Conservation (phyloP, 2,888 invertebrate genomes). For the Plagodis pulveraria region DNA sequence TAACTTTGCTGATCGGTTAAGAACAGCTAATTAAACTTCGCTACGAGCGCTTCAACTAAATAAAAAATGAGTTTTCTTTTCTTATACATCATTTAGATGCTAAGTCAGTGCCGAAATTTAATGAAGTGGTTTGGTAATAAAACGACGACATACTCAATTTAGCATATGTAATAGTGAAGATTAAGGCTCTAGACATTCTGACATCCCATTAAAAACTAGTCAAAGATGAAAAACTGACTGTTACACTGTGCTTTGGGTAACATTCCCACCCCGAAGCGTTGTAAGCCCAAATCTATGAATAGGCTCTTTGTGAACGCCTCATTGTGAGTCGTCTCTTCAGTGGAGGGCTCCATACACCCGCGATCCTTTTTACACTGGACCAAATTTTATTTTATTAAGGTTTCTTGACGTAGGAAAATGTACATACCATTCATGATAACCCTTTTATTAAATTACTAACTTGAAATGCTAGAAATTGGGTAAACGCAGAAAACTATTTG, state of each 20-base stretch:
- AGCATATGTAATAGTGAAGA: no score
- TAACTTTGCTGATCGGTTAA: no score
- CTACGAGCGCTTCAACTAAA: no score
- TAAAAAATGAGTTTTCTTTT: no score
- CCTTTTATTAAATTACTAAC: constrained; percentile 35
- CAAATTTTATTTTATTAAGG: constrained; percentile 51
- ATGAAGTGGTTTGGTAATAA: no score
- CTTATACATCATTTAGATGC: no score
- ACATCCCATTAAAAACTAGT: not conserved
- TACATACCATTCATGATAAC: constrained; percentile 32
- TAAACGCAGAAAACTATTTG: constrained; percentile 27
- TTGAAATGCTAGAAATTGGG: constrained; percentile 29
- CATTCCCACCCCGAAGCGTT: constrained; percentile 34
- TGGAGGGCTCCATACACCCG: constrained; percentile 43
- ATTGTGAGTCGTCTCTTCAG: constrained; percentile 57
- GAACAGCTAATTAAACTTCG: no score
- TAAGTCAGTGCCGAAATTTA: no score
- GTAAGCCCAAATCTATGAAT: constrained; percentile 56
- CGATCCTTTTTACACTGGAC: constrained; percentile 48
- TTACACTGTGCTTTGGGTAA: constrained; percentile 17
- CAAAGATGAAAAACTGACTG: constrained; percentile 14
- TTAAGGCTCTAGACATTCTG: no score
- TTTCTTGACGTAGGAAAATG: constrained; percentile 32
- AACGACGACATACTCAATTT: no score
- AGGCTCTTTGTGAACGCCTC: constrained; percentile 55